Evolutionary conservation across 2,888 invertebrate species (phyloP).

Genomic region (Epistrophe eligans): DNA sequence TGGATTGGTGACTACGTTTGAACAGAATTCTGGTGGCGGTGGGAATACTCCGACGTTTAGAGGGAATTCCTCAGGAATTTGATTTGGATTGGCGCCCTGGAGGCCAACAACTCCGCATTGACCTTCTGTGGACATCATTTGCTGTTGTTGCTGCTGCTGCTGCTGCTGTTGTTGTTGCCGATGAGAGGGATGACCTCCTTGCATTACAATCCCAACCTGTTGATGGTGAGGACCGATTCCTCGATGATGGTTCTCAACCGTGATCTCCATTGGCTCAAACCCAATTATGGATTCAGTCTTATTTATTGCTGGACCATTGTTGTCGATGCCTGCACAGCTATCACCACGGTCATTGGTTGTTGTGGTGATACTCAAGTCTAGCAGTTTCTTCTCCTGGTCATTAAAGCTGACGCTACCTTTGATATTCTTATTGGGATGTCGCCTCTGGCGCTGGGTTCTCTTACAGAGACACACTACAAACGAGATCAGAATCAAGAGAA

Average conservation of each 20-base stretch:
- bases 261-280: conserved; percentile 87
- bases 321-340: conserved; percentile 87
- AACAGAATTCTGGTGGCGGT: conserved; percentile 87
- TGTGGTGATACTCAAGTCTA: conserved; percentile 91
- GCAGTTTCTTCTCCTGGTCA: conserved; percentile 93
- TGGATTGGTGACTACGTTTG: conserved; percentile 83
- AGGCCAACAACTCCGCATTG: conserved; percentile 82
- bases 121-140: conserved; percentile 80
- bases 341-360: conserved; percentile 87
- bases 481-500: conserved; percentile 86
- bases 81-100: conserved; percentile 80
- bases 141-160: conserved; percentile 69
- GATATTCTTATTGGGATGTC: conserved; percentile 87
- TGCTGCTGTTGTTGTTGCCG: conserved; percentile 68
- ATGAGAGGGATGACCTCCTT: conserved; percentile 56
- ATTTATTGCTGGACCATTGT: conserved; percentile 85
- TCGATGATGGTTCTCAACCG: conserved; percentile 85
- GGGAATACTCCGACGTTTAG: conserved; percentile 84
- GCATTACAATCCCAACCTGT: conserved; percentile 68
- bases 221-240: conserved; percentile 78
- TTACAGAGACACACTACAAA: conserved; percentile 86
- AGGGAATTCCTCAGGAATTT: conserved; percentile 83
- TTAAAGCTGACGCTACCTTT: conserved; percentile 93
- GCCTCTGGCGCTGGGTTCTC: conserved; percentile 84
- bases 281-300: conserved; percentile 85